Conservation (phyloP, 2,113 vertebrate genomes). For the Grammomys dolichurus region DNA sequence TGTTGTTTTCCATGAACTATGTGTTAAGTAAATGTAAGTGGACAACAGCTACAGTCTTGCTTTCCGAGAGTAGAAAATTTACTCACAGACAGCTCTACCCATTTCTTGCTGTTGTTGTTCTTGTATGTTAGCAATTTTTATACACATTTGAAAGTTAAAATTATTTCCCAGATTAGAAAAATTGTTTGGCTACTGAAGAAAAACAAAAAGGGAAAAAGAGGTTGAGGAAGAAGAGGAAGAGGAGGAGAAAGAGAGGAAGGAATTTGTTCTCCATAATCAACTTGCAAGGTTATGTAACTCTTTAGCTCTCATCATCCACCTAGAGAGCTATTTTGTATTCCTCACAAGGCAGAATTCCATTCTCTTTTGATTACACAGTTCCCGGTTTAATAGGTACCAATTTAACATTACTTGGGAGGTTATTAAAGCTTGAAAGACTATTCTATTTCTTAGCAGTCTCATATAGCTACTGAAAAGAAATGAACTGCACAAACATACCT, state of each 20-base stretch:
- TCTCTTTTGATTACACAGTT: not conserved
- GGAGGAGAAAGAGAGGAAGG: not conserved
- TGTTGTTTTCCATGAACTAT: not conserved
- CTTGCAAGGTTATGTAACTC: not conserved
- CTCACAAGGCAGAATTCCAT: not conserved
- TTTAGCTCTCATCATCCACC: not conserved
- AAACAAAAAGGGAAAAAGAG: not conserved
- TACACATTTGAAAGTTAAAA: not conserved
- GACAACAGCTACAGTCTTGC: not conserved
- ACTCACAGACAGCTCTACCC: not conserved
- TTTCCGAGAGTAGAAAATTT: not conserved
- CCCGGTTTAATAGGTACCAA: not conserved
- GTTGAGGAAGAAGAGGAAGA: not conserved
- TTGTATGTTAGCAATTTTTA: not conserved
- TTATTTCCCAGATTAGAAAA: not conserved
- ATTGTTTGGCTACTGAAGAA: not conserved
- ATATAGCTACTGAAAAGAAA: not conserved
- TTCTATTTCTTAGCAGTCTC: not conserved
- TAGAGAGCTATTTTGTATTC: not conserved
- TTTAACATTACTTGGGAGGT: constrained; percentile 2
- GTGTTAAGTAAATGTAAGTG: not conserved
- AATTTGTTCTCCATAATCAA: not conserved
- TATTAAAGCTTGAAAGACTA: not conserved
- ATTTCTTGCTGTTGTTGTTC: not conserved
- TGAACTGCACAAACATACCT: not conserved